Evolutionary conservation across 2,113 vertebrate species (phyloP).

Genomic region (Serinus canaria): DNA sequence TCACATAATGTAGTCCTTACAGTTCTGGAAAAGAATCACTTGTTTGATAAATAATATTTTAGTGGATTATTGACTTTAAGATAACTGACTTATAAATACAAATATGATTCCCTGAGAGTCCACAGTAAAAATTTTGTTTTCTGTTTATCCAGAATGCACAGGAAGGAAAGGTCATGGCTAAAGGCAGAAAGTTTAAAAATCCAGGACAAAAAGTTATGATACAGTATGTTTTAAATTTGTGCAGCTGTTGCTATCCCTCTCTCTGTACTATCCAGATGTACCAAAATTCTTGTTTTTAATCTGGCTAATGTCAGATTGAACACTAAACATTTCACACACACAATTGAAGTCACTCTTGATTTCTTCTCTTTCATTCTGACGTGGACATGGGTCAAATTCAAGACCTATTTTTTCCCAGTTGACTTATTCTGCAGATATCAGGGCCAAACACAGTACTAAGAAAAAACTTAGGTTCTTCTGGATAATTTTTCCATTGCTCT

Average conservation of each 20-base stretch:
- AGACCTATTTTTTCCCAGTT: neutral
- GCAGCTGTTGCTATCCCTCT: neutral
- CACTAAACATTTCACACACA: neutral
- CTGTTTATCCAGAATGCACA: neutral
- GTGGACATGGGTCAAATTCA: neutral
- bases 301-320: slow-evolving; percentile 1
- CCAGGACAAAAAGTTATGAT: neutral
- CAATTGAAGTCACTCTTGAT: neutral
- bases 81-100: neutral
- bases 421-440: neutral
- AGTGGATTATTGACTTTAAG: neutral
- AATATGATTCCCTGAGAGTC: neutral
- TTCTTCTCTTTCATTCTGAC: slow-evolving; percentile 30
- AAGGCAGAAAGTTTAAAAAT: slow-evolving; percentile 27
- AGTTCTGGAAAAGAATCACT: neutral
- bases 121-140: neutral
- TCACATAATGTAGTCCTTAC: neutral
- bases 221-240: neutral
- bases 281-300: neutral
- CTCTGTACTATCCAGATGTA: slow-evolving; percentile 13
- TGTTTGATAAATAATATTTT: neutral
- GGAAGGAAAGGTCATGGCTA: slow-evolving; percentile 29
- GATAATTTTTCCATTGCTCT: neutral
- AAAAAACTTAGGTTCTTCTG: neutral
- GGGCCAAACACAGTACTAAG: neutral